A percentile compares a stretch with the other conserved stretches of the same genome.
Evolutionary conservation across 2,888 invertebrate species (phyloP).

Genomic region (Mantis religiosa): DNA sequence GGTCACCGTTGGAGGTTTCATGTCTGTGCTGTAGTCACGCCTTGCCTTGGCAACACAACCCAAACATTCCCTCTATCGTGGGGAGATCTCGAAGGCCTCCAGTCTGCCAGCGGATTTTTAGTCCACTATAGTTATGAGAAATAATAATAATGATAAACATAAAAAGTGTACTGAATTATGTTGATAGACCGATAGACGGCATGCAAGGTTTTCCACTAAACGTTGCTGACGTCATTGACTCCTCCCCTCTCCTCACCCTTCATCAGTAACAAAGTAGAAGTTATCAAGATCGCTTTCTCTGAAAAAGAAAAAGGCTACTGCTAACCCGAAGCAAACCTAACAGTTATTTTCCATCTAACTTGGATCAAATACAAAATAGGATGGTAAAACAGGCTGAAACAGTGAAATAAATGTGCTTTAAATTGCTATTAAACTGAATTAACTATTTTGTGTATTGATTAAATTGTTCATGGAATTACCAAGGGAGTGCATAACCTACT

Average conservation of each 20-base stretch:
- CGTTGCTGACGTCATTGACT: not conserved
- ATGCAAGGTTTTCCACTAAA: not conserved
- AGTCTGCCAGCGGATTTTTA: not conserved
- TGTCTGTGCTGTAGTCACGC: not conserved
- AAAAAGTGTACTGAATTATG: conserved; percentile 2
- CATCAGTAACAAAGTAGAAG: not conserved
- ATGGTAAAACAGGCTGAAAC: no score
- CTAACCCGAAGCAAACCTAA: not conserved
- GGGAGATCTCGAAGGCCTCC: not conserved
- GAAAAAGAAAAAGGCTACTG: not conserved
- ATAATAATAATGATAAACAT: not conserved
- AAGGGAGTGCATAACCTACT: no score
- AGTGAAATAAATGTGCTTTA: no score
- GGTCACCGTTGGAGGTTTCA: not conserved
- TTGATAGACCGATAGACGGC: conserved; percentile 1
- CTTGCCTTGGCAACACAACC: conserved; percentile 10
- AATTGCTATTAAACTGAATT: no score
- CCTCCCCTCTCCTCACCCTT: not conserved
- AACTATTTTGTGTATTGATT: no score
- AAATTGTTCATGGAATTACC: no score
- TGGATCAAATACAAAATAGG: no score
- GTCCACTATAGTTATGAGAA: not conserved
- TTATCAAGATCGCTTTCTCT: not conserved
- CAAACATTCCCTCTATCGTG: conserved; percentile 10
- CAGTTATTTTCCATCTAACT: no score